Base-by-base conservation (phyloP, 2,113 vertebrate genomes). In the Pterophyllum scalare region DNA sequence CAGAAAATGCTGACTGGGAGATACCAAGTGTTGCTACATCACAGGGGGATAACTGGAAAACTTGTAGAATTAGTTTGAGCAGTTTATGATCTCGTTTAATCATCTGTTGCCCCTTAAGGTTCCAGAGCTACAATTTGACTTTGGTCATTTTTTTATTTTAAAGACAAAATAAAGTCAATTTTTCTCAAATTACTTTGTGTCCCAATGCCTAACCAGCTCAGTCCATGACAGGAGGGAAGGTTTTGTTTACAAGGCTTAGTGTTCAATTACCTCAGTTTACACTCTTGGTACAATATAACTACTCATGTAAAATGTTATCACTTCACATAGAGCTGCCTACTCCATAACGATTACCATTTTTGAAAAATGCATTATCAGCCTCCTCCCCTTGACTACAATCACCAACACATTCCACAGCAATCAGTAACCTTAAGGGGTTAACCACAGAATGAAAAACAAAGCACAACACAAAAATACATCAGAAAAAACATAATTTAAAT, bases 361-460 rank as follows among this genome's bases (percentile, higher is more conserved):
- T 38, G 10, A 1, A 12, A 40, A 40, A 40, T 40, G 80, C 75
- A 75, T 80, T 78, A 76, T 28, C 17, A 80, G 58, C 77, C 8
- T 52, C 38, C 61, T 75, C 59, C 62, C 19, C 49, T 61, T 56
- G 65, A 83, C 43, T 76, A 26, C 78, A 62, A 62, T 84, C 75
- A 75, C 74, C 31, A 85, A 84, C 82, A 90, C 91, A 90, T 90
- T 91, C 90, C 83, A 90, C 33, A 77, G 79, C 82, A 87, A 49
- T 33, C 28, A 56, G n/a, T 28, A 60, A 56, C 28, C 83, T 28
- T 75, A 9, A 12, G 59, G 8, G n/a, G 17, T 78, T 49, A 56
- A 84, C 28, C 43, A 9, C 3, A 60, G 15, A 80, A 7, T 0
- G 3, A 65, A 22, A 4, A 74, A 7, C 0, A 49, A 78, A 67